Evolutionary conservation across 2,113 vertebrate genomes (phyloP).

Genomic region (Caloenas nicobarica): DNA sequence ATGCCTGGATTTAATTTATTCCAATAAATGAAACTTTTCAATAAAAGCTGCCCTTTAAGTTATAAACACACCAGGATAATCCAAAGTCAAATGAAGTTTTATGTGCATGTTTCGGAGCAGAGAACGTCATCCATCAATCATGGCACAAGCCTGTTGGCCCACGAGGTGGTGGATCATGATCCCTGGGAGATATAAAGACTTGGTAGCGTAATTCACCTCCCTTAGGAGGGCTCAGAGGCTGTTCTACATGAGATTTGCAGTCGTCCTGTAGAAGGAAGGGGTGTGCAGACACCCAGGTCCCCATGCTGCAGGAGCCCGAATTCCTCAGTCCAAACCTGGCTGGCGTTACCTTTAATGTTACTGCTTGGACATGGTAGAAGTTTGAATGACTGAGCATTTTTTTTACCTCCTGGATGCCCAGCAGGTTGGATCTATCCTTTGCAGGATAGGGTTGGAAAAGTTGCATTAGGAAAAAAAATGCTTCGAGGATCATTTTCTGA

Average conservation of each 20-base stretch:
- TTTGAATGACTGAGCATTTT: neutral
- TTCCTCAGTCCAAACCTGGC: neutral
- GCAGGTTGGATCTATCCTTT: neutral
- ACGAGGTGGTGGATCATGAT: fast-evolving
- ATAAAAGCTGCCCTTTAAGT: neutral
- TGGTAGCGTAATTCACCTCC: neutral
- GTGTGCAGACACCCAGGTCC: neutral
- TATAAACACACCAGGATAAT: neutral
- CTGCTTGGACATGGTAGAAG: neutral
- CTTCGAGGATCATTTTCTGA: neutral
- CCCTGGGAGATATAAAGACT: neutral
- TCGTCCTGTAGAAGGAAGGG: neutral
- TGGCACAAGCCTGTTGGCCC: neutral
- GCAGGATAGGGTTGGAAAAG: neutral
- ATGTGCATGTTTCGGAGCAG: neutral
- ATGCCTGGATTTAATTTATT: constrained; percentile 17
- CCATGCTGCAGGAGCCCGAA: neutral
- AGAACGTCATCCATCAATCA: neutral
- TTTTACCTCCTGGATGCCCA: neutral
- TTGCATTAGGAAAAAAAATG: neutral
- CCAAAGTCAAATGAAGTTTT: neutral
- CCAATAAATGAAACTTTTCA: neutral
- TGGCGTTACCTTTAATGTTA: neutral
- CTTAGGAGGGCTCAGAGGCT: neutral
- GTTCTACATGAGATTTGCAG: neutral